Evolutionary conservation across 2,888 invertebrate species (phyloP).

Genomic region (Heliconius charithonia): DNA sequence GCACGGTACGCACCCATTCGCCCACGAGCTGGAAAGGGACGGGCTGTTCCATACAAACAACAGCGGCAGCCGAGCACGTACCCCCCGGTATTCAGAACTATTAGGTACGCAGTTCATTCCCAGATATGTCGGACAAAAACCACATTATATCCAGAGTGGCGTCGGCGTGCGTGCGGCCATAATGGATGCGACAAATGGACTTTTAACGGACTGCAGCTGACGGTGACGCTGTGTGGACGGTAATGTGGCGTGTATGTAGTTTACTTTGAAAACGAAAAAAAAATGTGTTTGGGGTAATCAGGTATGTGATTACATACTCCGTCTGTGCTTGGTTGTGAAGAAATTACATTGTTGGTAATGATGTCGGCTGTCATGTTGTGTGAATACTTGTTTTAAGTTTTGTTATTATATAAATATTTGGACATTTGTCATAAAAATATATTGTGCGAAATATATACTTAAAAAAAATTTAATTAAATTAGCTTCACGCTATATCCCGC

Average conservation of each 20-base stretch:
- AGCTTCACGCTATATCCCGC: too few species aligned
- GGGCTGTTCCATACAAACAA: constrained; percentile 47
- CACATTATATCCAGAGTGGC: constrained; percentile 43
- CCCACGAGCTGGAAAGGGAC: constrained; percentile 39
- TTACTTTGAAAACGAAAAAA: constrained; percentile 12
- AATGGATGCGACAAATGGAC: constrained; percentile 50
- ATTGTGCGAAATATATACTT: too few species aligned
- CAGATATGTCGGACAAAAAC: constrained; percentile 51
- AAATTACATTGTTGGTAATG: not conserved
- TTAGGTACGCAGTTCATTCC: constrained; percentile 51
- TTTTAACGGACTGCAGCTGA: constrained; percentile 52
- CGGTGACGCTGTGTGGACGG: constrained; percentile 28
- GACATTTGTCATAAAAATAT: not conserved
- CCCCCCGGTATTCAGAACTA: constrained; percentile 50
- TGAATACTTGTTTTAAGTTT: not conserved
- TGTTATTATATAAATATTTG: not conserved
- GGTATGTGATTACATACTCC: not conserved
- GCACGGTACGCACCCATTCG: constrained; percentile 50
- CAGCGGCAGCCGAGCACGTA: constrained; percentile 47
- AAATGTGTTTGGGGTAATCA: constrained; percentile 20
- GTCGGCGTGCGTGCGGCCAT: constrained; percentile 49
- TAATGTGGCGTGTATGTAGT: constrained; percentile 37
- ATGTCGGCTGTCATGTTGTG: not conserved
- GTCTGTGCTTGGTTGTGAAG: not conserved
- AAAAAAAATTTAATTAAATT: too few species aligned